Evolutionary conservation across 2,888 invertebrate genomes (phyloP).

Genomic region (Frankliniella intonsa): DNA sequence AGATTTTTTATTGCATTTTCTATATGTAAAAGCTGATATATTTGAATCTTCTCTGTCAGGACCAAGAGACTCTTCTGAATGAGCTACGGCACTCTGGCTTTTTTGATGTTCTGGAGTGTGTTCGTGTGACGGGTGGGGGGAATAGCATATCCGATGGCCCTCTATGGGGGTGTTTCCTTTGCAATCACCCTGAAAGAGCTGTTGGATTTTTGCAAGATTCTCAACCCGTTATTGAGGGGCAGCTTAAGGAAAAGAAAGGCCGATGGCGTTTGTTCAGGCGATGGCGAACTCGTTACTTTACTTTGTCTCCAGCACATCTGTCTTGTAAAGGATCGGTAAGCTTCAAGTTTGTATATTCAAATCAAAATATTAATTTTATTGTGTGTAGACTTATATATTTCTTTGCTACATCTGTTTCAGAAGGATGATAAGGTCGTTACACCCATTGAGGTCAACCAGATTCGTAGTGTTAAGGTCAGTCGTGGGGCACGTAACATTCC

Average conservation of each 20-base stretch:
- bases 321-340: constrained; percentile 79
- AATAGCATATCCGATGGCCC: constrained; percentile 50
- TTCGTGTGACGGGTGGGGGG: constrained; percentile 51
- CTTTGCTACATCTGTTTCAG: constrained; percentile 48
- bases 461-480: constrained; percentile 90
- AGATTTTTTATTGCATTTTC: background rate
- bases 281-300: constrained; percentile 93
- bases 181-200: constrained; percentile 87
- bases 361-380: constrained; percentile 23
- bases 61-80: constrained; percentile 79
- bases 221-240: constrained; percentile 84
- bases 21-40: background rate
- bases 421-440: constrained; percentile 60
- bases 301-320: constrained; percentile 85
- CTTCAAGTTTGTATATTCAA: constrained; percentile 37
- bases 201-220: constrained; percentile 75
- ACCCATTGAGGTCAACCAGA: constrained; percentile 83
- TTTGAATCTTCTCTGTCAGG: constrained; percentile 49
- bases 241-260: constrained; percentile 86
- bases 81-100: constrained; percentile 83
- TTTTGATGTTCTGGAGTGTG: constrained; percentile 88
- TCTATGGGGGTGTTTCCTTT: constrained; percentile 88
- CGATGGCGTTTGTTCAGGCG: constrained; percentile 85
- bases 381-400: background rate
- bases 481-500: constrained; percentile 87